Evolutionary conservation across 2,113 vertebrate genomes (phyloP), one percentile per base, ranked within the genome.

Genomic region (Elaphurus davidianus): DNA sequence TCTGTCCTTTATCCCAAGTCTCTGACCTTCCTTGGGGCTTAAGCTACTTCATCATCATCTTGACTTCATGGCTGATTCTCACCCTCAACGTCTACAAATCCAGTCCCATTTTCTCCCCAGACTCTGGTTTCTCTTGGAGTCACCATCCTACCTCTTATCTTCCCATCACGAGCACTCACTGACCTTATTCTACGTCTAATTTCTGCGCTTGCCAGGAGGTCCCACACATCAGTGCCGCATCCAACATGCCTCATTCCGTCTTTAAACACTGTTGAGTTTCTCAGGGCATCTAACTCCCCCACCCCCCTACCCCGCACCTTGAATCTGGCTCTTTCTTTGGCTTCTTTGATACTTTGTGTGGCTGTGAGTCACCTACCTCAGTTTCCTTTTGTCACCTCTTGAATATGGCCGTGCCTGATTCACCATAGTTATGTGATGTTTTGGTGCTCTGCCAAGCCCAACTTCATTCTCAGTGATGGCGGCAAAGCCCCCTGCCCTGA

Each of bases 151-250:
- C 30, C 19, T 67, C 33, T 7, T 84, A 36, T 43, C 11, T 67
- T 60, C 28, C 36, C 40, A 8, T 30, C 1, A 9, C 0, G 0
- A 33, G 9, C 8, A 3, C 28, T 71, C 21, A 40, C 2, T 21
- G 59, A 54, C 60, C 7, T 43, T 4, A n/a, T 2, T 81, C 67
- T 1, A 17, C 3, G 0, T 78, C 74, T 64, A 21, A 25, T 43
- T 43, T 27, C 23, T 57, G 47, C 4, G 1, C 52, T 90, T 3
- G 54, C 27, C 50, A 23, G 59, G 62, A 40, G 30, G 59, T 8
- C 33, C 40, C 6, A 28, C 19, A 21, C 19, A 5, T 55, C 21
- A 36, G 23, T 27, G 47, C n/a, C 50, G 47, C 55, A 74, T 45
- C 57, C 36, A 45, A 25, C 0, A 12, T 71, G 57, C 7, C 33